These are phyloP conservation scores for Eurois occulta DNA, from an alignment of 2,888 invertebrate genomes.

Conservation along the genomic window DNA sequence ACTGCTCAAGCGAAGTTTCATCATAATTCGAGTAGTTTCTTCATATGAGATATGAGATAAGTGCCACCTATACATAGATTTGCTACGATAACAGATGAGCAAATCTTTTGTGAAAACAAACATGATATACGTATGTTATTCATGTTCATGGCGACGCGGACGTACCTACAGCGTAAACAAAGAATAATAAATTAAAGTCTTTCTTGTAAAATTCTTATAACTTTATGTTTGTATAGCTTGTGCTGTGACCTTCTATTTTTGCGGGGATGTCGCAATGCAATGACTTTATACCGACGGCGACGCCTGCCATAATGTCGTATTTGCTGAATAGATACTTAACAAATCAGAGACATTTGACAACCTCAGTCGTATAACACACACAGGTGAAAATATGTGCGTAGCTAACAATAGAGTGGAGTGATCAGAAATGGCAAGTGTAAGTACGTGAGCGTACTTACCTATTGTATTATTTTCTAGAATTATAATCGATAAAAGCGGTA, in stretches of 20 bases:
- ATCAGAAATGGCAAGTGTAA: slow-evolving; percentile 5
- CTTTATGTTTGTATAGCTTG: slow-evolving; percentile 58
- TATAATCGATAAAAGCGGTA: slow-evolving; percentile 1
- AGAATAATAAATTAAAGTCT: slow-evolving; percentile 51
- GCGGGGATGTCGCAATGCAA: slow-evolving; percentile 42
- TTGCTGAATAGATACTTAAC: slow-evolving; percentile 14
- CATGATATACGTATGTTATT: slow-evolving; percentile 4
- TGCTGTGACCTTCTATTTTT: slow-evolving; percentile 52
- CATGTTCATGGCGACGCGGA: slow-evolving; percentile 25
- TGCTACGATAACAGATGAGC: slow-evolving; percentile 27
- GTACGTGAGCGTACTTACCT: neutral
- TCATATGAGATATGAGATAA: slow-evolving; percentile 13
- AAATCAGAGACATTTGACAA: slow-evolving; percentile 15
- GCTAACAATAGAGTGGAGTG: slow-evolving; percentile 5
- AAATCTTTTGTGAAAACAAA: slow-evolving; percentile 29
- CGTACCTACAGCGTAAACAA: slow-evolving; percentile 36
- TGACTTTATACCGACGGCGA: slow-evolving; percentile 9
- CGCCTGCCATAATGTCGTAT: slow-evolving; percentile 5
- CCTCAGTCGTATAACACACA: slow-evolving; percentile 9
- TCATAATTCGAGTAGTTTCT: slow-evolving; percentile 35
- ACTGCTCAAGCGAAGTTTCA: slow-evolving; percentile 25
- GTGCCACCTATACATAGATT: slow-evolving; percentile 3
- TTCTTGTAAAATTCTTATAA: slow-evolving; percentile 37
- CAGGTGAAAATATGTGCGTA: slow-evolving; percentile 22
- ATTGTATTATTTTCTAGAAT: slow-evolving; percentile 20